Conservation (phyloP, 2,113 vertebrate species). For the Strix aluco region DNA sequence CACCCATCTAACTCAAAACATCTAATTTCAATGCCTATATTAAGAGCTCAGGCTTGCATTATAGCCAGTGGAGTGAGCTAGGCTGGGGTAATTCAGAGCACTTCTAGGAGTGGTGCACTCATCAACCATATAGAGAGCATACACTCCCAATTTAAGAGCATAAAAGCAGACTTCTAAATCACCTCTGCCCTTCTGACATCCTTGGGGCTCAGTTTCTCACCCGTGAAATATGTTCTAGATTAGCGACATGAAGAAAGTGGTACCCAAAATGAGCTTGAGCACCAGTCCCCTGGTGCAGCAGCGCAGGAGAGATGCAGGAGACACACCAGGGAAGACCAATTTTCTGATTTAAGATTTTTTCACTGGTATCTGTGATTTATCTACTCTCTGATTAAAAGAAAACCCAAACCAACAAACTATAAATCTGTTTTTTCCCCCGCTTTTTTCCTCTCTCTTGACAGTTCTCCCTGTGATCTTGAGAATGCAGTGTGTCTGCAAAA, state of each 20-base stretch:
- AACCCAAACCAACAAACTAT: too few relatives aligned
- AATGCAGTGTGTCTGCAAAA: not conserved
- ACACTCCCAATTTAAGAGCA: not conserved
- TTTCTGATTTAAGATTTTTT: not conserved
- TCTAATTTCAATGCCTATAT: conserved; percentile 2
- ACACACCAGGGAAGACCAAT: not conserved
- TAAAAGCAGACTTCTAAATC: not conserved
- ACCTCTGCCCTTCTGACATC: not conserved
- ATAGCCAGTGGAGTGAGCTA: not conserved
- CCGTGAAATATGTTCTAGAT: not conserved
- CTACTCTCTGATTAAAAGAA: not conserved
- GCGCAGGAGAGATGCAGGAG: not conserved
- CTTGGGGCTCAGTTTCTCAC: not conserved
- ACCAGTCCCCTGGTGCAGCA: not conserved
- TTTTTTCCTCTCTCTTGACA: fast-evolving
- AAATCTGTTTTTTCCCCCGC: too few relatives aligned
- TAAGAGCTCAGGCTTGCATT: conserved; percentile 32
- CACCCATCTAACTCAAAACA: conserved; percentile 27
- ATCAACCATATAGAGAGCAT: fast-evolving
- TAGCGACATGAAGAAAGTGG: not conserved
- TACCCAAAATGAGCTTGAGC: not conserved
- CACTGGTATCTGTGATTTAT: not conserved
- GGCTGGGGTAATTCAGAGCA: not conserved
- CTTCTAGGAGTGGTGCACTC: not conserved
- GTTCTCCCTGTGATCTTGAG: not conserved